These are phyloP conservation scores for Listronotus oregonensis DNA, from an alignment of 1,140 invertebrate genomes.

Conservation along the genomic window DNA sequence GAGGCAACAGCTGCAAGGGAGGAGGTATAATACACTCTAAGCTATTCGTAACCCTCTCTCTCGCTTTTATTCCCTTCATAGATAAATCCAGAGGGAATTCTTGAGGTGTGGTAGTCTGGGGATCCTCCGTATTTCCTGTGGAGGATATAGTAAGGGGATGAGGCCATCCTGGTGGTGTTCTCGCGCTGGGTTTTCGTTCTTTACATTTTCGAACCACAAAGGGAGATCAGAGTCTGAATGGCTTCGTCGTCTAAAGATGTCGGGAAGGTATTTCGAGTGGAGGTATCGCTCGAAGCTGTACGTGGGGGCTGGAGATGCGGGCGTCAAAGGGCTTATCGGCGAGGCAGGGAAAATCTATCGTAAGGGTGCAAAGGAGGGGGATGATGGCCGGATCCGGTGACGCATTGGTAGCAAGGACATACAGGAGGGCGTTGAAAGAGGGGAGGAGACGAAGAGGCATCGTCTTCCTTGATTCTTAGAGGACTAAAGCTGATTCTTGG, in stretches of 20 bases:
- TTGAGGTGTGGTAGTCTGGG: slow-evolving; percentile 63
- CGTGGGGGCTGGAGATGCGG: slow-evolving; percentile 60
- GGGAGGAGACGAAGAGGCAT: slow-evolving; percentile 52
- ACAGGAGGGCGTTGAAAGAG: slow-evolving; percentile 55
- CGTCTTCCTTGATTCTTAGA: slow-evolving; percentile 62
- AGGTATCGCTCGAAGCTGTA: slow-evolving; percentile 73
- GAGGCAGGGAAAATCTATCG: slow-evolving; percentile 63
- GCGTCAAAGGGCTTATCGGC: slow-evolving; percentile 65
- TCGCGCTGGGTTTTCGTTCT: slow-evolving; percentile 47
- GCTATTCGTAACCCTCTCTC: slow-evolving; percentile 20
- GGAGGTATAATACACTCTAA: slow-evolving; percentile 50
- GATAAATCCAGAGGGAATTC: slow-evolving; percentile 87
- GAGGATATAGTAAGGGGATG: slow-evolving; percentile 55
- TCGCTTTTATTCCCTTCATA: slow-evolving; percentile 63
- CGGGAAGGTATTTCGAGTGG: slow-evolving; percentile 74
- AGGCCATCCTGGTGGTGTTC: slow-evolving; percentile 41
- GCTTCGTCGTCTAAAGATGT: slow-evolving; percentile 68
- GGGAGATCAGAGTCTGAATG: slow-evolving; percentile 76
- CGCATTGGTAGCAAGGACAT: slow-evolving; percentile 59
- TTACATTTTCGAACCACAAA: slow-evolving; percentile 59
- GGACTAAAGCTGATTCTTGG: slow-evolving; percentile 65
- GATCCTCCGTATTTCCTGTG: slow-evolving; percentile 50
- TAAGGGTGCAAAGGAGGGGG: slow-evolving; percentile 59
- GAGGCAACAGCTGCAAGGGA: slow-evolving; percentile 59
- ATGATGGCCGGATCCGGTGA: slow-evolving; percentile 57